Evolutionary conservation across 1,140 invertebrate genomes (phyloP).

Genomic region (Orchesella cincta): DNA sequence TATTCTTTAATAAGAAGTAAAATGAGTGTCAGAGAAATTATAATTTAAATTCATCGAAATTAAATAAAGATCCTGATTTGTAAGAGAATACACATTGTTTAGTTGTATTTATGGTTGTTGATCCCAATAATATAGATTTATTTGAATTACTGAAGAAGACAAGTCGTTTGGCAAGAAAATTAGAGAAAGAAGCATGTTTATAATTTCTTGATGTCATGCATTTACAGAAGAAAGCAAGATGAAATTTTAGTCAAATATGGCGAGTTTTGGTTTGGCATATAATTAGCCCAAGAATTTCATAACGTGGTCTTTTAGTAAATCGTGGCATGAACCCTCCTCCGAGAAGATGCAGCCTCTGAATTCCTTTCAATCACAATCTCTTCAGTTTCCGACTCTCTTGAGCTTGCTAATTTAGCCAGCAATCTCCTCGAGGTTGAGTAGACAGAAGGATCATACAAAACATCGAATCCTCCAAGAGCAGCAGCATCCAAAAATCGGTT

Average conservation of each 20-base stretch:
- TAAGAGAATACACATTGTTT: too few relatives aligned
- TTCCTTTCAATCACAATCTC: constrained; percentile 5
- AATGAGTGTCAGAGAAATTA: constrained; percentile 27
- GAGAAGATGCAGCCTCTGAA: constrained; percentile 4
- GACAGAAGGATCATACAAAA: constrained; percentile 32
- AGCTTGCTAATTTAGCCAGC: neutral
- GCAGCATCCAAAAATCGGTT: constrained; percentile 38
- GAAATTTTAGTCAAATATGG: too few relatives aligned
- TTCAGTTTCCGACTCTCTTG: neutral
- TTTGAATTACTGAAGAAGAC: too few relatives aligned
- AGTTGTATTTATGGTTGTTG: too few relatives aligned
- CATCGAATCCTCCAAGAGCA: constrained; percentile 36
- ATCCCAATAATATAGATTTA: too few relatives aligned
- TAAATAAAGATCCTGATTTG: constrained; percentile 13
- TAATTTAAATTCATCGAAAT: constrained; percentile 20
- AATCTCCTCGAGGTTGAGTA: neutral
- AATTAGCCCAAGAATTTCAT: too few relatives aligned
- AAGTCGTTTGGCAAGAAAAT: too few relatives aligned
- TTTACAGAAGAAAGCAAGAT: too few relatives aligned
- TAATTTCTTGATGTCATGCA: too few relatives aligned
- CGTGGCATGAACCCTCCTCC: neutral
- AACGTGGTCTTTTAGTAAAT: neutral
- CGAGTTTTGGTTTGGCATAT: too few relatives aligned
- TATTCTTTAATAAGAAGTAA: constrained; percentile 12
- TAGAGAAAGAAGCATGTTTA: too few relatives aligned